Evolutionary conservation across 1,140 invertebrate species (phyloP), one percentile per base, ranked within the genome.

Genomic region (Cepaea nemoralis): DNA sequence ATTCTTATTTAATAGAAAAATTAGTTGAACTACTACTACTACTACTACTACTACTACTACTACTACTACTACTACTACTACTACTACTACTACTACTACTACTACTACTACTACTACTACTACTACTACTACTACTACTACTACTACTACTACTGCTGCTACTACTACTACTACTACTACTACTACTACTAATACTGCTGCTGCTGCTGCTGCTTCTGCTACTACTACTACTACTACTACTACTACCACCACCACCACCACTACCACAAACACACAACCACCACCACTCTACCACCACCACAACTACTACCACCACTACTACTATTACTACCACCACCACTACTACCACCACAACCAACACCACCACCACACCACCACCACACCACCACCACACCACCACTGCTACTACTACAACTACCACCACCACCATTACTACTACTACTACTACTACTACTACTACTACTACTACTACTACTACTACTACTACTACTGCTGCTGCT

Each of bases 91-190:
- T 45, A 35, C 24, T 50, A 35, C 31, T 76, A 50, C 74, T 50
- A 76, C 40, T 35, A 10, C 48, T 45, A 55, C 74, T 55, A 45
- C 48, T 55, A 3, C 24, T 50, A 16, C 48, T 55, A 48, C 19
- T 35, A 33, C 45, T 59, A 16, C 40, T 76, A 8, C 31, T 76
- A 33, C 40, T 55, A 75, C 37, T 45, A 10, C 42, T 67, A 55
- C 31, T 55, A 33, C 31, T 69, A 69, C 66, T 69, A 69, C 66
- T 69, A 69, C 27, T 69, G 35, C 66, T 31, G 3, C 66, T 69
- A 69, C 66, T 16, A 69, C 66, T 69, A 14, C n/a, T 69, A 14
- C 66, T 69, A 16, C 37, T 69, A 69, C 66, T 69, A 69, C 66
- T 69, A 69, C 27, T 22, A 69, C 66, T 69, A 69, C 66, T 69